Percentiles rank a stretch among this genome's conserved stretches.
Conservation (phyloP, 2,113 vertebrate species). For the Dryoscopus gambensis region DNA sequence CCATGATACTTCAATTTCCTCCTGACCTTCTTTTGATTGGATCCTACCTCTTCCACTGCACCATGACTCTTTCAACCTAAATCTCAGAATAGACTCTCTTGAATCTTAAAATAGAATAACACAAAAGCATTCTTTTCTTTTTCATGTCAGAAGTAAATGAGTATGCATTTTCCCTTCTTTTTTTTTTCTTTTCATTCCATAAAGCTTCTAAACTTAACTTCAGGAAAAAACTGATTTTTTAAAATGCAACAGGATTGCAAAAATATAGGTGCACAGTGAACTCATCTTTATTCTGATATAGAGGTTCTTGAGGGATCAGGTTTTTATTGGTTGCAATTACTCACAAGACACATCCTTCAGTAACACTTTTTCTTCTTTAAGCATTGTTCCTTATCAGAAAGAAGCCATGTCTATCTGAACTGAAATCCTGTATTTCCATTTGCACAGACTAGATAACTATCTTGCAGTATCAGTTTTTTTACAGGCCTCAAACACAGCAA, state of each 20-base stretch:
- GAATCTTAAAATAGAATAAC: background rate
- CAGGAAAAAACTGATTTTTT: background rate
- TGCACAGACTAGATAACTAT: background rate
- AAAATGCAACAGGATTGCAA: background rate
- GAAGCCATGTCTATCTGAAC: background rate
- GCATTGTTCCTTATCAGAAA: background rate
- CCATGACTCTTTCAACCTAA: background rate
- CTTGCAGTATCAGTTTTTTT: background rate
- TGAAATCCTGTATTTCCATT: background rate
- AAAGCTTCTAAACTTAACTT: background rate
- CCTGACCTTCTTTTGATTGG: background rate
- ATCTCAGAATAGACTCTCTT: background rate
- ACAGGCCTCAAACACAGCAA: background rate
- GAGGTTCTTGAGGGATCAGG: background rate
- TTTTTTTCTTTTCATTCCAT: background rate
- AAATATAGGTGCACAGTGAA: background rate
- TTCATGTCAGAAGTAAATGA: background rate
- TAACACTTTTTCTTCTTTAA: background rate
- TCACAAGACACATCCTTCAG: background rate
- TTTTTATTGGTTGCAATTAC: background rate
- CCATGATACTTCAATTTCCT: background rate
- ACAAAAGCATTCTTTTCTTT: background rate
- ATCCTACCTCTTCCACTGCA: background rate
- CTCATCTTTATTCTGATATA: background rate
- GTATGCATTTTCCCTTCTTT: background rate